A percentile compares a stretch with the other conserved stretches of the same genome.
phyloP scores from a whole-genome alignment of 2,888 invertebrate species.

The Apamea sordens region DNA sequence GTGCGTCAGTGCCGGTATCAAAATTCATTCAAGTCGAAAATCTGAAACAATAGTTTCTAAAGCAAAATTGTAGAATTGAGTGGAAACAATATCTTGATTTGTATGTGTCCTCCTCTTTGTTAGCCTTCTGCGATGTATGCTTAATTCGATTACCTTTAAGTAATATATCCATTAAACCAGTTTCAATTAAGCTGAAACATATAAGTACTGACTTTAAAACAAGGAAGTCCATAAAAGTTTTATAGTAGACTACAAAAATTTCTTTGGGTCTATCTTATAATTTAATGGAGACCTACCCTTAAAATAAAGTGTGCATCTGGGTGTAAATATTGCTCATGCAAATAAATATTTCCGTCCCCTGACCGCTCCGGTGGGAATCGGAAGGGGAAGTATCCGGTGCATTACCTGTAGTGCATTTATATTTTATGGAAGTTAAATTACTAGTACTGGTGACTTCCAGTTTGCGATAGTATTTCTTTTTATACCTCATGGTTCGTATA shows the following conservation, averaged over 20 bases:
- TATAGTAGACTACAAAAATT: neutral
- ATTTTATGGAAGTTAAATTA: neutral
- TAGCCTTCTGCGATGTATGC: neutral
- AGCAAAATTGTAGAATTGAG: neutral
- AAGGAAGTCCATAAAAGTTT: neutral
- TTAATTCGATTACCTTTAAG: neutral
- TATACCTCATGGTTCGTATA: neutral
- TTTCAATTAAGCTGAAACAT: neutral
- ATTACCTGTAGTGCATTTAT: neutral
- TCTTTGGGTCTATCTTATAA: neutral
- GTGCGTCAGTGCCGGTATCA: neutral
- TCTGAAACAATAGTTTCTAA: conserved; percentile 3
- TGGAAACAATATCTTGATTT: conserved; percentile 1
- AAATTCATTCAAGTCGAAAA: conserved; percentile 1
- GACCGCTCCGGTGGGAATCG: neutral
- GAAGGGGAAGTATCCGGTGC: no score
- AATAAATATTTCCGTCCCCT: neutral
- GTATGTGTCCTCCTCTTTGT: neutral
- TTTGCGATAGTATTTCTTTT: neutral
- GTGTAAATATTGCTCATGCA: neutral
- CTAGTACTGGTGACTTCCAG: neutral
- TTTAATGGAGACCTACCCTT: neutral
- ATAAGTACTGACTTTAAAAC: neutral
- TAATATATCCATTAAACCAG: neutral
- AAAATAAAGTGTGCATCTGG: neutral